Base-by-base conservation (phyloP, 2,888 invertebrate genomes). In the Cerastis rubricosa region DNA sequence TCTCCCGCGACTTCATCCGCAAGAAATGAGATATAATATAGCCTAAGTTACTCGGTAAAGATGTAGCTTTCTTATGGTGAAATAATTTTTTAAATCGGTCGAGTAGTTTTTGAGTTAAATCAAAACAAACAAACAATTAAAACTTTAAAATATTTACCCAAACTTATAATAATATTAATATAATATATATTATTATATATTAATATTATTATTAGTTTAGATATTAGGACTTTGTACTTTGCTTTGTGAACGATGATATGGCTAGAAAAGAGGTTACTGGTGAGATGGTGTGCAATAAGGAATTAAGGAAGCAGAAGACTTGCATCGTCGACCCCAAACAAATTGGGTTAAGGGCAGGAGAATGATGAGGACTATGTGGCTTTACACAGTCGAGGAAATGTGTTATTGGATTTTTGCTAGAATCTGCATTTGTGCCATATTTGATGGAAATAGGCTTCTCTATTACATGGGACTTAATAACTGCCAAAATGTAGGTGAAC, bases 341-440 rank as follows among this genome's bases (percentile, higher is more conserved):
- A 5, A 6, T 57, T 6, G 6, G 25, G 12, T 6, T 25, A 57
- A 25, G 54, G 25, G 12, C n/a, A 6, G 12, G 12, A 2, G 6
- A 12, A 1, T 54, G 1, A n/a, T 12, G 12, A n/a, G 0, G 0
- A 54, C 4, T n/a, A 12, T 4, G n/a, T n/a, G n/a, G n/a, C 6
- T 57, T 57, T 14, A 25, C n/a, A 25, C 14, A 25, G 14, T 25
- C 6, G n/a, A 57, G 12, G 14, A 57, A 54, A 57, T 57, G 54
- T 25, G 54, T 25, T 12, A 6, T 14, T 57, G 6, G 25, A 57
- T 57, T 57, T 57, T 54, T 6, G 6, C 54, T 57, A n/a, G 14
- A 25, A 14, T 57, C 25, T 57, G 2, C 17, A 57, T 17, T 25
- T 14, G 57, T 57, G 25, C 57, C 57, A n/a, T 29, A 7, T 29